These are phyloP conservation scores for Miltochrista miniata DNA, from an alignment of 2,888 invertebrate species.

Conservation along the genomic window DNA sequence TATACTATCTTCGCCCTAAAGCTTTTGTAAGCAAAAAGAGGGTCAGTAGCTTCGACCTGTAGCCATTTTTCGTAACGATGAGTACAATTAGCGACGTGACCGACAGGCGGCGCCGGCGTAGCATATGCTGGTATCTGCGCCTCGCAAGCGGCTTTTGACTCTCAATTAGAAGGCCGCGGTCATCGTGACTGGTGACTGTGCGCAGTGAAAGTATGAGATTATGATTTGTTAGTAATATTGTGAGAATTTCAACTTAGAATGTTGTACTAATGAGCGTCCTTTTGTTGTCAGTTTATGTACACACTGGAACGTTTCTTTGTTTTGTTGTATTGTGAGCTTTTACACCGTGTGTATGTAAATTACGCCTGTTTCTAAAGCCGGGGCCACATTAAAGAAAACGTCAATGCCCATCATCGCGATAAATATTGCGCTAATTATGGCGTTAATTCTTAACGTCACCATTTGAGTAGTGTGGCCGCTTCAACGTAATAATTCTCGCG, in stretches of 20 bases:
- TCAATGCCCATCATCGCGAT: too few species aligned
- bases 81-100: background rate
- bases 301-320: too few species aligned
- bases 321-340: too few species aligned
- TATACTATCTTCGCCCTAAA: background rate
- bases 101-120: background rate
- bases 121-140: background rate
- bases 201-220: constrained; percentile 2
- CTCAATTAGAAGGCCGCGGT: background rate
- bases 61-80: background rate
- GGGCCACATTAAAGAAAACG: too few species aligned
- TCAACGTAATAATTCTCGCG: too few species aligned
- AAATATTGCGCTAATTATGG: too few species aligned
- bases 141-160: background rate
- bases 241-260: background rate
- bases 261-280: background rate
- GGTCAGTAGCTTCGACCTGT: background rate
- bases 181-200: background rate
- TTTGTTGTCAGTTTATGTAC: background rate
- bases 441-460: too few species aligned
- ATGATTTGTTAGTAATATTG: background rate
- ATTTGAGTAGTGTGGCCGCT: too few species aligned
- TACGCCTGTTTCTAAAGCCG: too few species aligned
- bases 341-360: too few species aligned
- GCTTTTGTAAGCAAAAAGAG: background rate